These are phyloP conservation scores for Mystacides longicornis DNA, from an alignment of 2,888 invertebrate species.

Conservation along the genomic window DNA sequence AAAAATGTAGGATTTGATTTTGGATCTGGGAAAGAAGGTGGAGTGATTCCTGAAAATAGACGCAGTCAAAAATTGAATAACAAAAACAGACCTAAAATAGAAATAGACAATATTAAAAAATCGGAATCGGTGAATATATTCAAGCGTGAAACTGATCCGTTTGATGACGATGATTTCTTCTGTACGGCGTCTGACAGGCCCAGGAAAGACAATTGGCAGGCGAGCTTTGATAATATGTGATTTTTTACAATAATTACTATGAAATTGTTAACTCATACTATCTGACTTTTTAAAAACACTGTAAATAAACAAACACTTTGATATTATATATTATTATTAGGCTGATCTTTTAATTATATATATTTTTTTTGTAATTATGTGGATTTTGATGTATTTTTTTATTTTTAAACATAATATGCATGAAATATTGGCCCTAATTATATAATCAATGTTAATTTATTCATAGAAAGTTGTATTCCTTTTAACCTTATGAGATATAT, in stretches of 20 bases:
- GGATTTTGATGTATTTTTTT: too few species aligned
- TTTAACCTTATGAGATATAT: too few species aligned
- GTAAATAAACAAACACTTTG: not conserved
- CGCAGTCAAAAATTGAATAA: slow-evolving; percentile 37
- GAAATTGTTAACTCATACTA: too few species aligned
- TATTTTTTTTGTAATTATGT: too few species aligned
- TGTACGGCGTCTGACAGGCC: slow-evolving; percentile 46
- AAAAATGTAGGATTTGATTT: slow-evolving; percentile 25
- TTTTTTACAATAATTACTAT: too few species aligned
- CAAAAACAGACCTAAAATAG: slow-evolving; percentile 38
- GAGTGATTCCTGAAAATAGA: slow-evolving; percentile 15
- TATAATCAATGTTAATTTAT: too few species aligned
- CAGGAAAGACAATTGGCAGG: slow-evolving; percentile 45
- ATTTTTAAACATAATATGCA: too few species aligned
- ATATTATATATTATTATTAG: not conserved
- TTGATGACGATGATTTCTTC: slow-evolving; percentile 80
- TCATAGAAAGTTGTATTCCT: too few species aligned
- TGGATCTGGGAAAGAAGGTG: slow-evolving; percentile 18
- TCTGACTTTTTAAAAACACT: not conserved
- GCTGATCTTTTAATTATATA: too few species aligned
- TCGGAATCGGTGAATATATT: slow-evolving; percentile 89
- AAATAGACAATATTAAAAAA: slow-evolving; percentile 64
- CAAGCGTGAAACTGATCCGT: slow-evolving; percentile 77
- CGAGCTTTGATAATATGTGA: slow-evolving; percentile 43
- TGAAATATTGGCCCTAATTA: too few species aligned